Evolutionary conservation across 2,888 invertebrate species (phyloP), one percentile per base, ranked within the genome.

Genomic region (Andrena praecox): DNA sequence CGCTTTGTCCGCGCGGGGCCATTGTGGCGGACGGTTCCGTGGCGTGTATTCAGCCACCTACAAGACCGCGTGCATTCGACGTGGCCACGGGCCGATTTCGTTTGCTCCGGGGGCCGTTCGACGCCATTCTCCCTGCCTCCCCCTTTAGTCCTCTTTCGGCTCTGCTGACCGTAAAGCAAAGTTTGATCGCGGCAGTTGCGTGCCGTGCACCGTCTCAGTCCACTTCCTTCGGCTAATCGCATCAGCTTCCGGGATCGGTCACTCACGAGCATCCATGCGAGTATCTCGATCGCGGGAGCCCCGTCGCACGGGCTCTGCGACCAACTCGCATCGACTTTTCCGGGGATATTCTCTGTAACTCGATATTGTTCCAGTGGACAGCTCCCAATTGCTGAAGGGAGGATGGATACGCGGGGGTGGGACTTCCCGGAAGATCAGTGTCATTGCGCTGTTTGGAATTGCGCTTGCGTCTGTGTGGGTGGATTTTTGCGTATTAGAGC

Each of bases 1-100:
- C 70, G 85, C 85, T 89, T 89, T 89, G 86, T 89, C 78, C 85
- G 80, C 60, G 50, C 70, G 10, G 63, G 42, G 60, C 75, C 86
- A 89, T 89, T 88, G 88, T 89, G 85, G 79, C 8, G 24, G 48
- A 42, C 62, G 67, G 56, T 63, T 60, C 72, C 79, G 68, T 42
- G 64, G 56, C 66, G 74, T 73, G 80, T 77, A 85, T 83, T 78
- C 78, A 78, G 31, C 68, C 78, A 70, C 80, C 73, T 80, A 66
- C 72, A 68, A 27, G 59, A 56, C 69, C 63, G 24, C 63, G 42
- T 68, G 59, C 69, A 85, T 77, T 73, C 77, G 77, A 59, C 27
- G 73, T 31, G 63, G 42, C 54, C 50, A 68, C 27, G 27, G 63
- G 73, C 62, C 67, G 77, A 66, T 78, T 56, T 68, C 79, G 84